A percentile compares a stretch with the other conserved stretches of the same genome.
These are phyloP conservation scores for Pogona vitticeps DNA, from an alignment of 2,113 vertebrate species.

Conservation along the genomic window DNA sequence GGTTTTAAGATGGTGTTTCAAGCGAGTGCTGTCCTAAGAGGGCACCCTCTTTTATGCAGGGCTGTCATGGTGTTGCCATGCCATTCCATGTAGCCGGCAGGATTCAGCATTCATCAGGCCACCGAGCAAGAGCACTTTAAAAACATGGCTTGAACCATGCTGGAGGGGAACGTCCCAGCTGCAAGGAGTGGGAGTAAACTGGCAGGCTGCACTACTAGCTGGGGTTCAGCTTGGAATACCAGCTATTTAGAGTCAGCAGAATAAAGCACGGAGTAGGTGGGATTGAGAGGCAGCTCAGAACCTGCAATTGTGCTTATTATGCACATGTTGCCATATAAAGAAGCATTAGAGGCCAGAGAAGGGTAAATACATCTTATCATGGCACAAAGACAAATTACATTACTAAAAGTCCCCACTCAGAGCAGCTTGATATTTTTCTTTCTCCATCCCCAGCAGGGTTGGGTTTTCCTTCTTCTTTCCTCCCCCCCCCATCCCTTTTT, in stretches of 20 bases:
- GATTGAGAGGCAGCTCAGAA: constrained; percentile 32
- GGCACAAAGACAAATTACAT: constrained; percentile 43
- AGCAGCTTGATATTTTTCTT: constrained; percentile 46
- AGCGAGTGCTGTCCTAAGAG: not conserved
- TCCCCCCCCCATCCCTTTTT: not conserved
- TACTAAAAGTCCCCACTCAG: constrained; percentile 53
- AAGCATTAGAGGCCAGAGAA: constrained; percentile 36
- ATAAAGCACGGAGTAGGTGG: constrained; percentile 15
- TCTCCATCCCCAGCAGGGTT: constrained; percentile 24
- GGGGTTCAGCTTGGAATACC: not conserved
- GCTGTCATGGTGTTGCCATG: not conserved
- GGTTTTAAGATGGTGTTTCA: constrained; percentile 14
- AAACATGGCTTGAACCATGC: not conserved
- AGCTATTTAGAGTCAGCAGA: constrained; percentile 6
- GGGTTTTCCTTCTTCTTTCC: constrained; percentile 9
- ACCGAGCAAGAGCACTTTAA: constrained; percentile 2
- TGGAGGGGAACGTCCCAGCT: not conserved
- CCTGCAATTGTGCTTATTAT: constrained; percentile 44
- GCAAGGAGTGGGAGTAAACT: not conserved
- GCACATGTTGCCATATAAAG: constrained; percentile 47
- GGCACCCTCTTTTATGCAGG: not conserved
- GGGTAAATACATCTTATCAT: constrained; percentile 44
- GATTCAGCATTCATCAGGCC: not conserved
- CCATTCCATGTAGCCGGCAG: constrained; percentile 11
- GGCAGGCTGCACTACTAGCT: not conserved